Evolutionary conservation across 2,888 invertebrate species (phyloP), one percentile per base, ranked within the genome.

Genomic region (Diaprepes abbreviatus): DNA sequence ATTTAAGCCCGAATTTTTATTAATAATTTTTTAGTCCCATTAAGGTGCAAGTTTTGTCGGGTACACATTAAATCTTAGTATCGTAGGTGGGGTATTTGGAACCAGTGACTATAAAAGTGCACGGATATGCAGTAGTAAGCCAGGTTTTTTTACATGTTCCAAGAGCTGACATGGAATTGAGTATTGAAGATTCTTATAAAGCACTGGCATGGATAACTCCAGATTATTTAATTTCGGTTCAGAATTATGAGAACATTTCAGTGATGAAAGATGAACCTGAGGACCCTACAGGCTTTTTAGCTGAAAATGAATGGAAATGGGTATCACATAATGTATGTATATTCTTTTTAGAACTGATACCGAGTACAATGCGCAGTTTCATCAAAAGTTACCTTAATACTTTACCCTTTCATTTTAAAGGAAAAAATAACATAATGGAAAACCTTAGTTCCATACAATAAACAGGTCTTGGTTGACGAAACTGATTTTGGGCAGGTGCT

Each of bases 51-150:
- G n/a, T n/a, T n/a, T n/a, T n/a, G n/a, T n/a, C n/a, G n/a, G n/a
- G n/a, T n/a, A n/a, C n/a, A n/a, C n/a, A n/a, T n/a, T n/a, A n/a
- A n/a, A n/a, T n/a, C n/a, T n/a, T n/a, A n/a, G n/a, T n/a, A n/a
- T n/a, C n/a, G n/a, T n/a, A 89, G 86, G 84, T 90, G 36, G 89
- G 86, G 1, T 86, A 88, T 79, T 79, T 87, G 36, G 85, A 88
- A 45, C 85, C 87, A n/a, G 79, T 88, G 48, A 80, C 83, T 0
- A 85, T 91, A 45, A 84, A 84, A 67, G 85, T 89, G 2, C 84
- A 82, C 73, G 90, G 90, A 31, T 87, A 86, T 82, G 89, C 88
- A 9, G 87, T 87, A 1, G 85, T 88, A 67, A 87, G 89, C 2
- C 90, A 91, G 84, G 79, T 89, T 28, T 88, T 87, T 77, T 78